These are phyloP conservation scores for Gryllus longicercus DNA, from an alignment of 2,888 invertebrate genomes.

Conservation along the genomic window DNA sequence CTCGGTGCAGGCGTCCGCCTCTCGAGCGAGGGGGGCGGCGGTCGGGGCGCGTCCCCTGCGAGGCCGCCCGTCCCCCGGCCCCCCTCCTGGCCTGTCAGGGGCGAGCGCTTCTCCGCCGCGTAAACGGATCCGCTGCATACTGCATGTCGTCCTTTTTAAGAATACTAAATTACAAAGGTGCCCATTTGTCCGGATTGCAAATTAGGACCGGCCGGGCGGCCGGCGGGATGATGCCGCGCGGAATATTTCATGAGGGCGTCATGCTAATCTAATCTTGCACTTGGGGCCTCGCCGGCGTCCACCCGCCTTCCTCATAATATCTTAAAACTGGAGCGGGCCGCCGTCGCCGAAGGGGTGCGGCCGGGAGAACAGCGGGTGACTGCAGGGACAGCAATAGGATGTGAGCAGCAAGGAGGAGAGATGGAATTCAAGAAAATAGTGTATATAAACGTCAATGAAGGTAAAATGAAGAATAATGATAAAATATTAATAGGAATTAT, in stretches of 20 bases:
- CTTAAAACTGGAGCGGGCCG: background rate
- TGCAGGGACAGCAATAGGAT: no score
- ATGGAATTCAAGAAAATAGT: no score
- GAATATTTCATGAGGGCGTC: background rate
- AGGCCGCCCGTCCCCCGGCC: no score
- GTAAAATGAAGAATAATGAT: no score
- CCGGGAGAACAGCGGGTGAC: no score
- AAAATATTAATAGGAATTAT: no score
- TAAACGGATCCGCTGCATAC: background rate
- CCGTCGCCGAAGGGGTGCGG: no score
- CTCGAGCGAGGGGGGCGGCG: no score
- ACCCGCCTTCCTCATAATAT: background rate
- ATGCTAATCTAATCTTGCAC: background rate
- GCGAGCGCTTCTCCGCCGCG: background rate
- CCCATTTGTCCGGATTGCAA: constrained; percentile 3
- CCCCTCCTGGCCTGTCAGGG: background rate
- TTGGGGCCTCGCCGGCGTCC: background rate
- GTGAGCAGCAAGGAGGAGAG: no score
- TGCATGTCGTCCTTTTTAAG: constrained; percentile 17
- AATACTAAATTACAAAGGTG: background rate
- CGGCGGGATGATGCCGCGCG: background rate
- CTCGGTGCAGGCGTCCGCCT: no score
- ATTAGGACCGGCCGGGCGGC: background rate
- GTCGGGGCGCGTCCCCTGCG: no score
- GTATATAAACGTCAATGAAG: no score